Evolutionary conservation across 2,113 vertebrate species (phyloP), one percentile per base, ranked within the genome.

Genomic region (Anser cygnoides): DNA sequence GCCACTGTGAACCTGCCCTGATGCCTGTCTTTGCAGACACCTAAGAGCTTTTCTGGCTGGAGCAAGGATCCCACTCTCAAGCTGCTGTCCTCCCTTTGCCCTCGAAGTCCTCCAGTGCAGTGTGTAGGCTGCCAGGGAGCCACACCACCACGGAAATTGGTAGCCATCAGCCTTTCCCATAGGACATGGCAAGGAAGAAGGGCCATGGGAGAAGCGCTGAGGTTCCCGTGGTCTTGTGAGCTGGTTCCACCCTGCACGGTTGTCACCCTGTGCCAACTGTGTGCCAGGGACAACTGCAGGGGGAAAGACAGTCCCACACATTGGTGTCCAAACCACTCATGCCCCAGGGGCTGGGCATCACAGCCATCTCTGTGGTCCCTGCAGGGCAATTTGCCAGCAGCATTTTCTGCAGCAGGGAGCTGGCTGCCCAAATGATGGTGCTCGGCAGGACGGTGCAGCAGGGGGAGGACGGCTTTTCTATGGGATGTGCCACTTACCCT

Each of bases 351-450:
- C 46, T 65, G 80, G 58, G 16, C 33, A 22, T 50, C 70, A 6
- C 4, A 1, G 19, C 29, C 5, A 5, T 6, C 35, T 33, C 31
- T 4, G 31, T 23, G 52, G 19, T 31, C 25, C 21, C 5, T 7
- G 19, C 43, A 6, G 7, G 26, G 76, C 49, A 20, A 2, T 35
- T 59, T 28, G 15, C 31, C 7, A 1, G 37, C 78, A 70, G 39
- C 22, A 49, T 5, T 21, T 28, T 44, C 62, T 58, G 26, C 4
- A 19, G 41, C 22, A 22, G 66, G 44, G 29, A 17, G 3, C 16
- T 2, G 0, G 0, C 20, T 57, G 33, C 41, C 39, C 46, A 8
- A 14, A 13, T 23, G 62, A 8, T 21, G 1, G 1, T 29, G 37
- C n/a, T 17, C 18, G 39, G 37, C 76, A 20, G 65, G 31, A 52